Base-by-base conservation (phyloP, 2,888 invertebrate species). In the Dryococelus australis region DNA sequence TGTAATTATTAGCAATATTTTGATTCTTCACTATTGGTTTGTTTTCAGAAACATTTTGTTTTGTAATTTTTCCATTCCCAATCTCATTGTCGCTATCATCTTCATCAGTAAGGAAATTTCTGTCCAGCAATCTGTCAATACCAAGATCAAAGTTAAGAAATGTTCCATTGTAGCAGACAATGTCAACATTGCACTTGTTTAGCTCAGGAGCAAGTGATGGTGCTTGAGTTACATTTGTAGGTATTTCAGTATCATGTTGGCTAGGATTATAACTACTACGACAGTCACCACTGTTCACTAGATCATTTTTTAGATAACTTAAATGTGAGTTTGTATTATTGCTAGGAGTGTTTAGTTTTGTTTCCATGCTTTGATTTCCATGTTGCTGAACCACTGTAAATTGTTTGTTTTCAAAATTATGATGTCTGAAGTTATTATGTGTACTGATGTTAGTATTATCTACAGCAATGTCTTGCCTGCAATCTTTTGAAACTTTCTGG, bases 131-230 rank as follows among this genome's bases (percentile, higher is more conserved):
- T 78, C 78, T 27, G 35, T 86, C 86, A 28, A 86, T 78, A 24
- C 86, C 86, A 5, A 86, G 78, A 35, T 86, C 86, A 78, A 86
- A 86, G n/a, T 35, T 85, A n/a, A 85, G 16, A 16, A 24, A 27
- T 47, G 47, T 10, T 47, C 28, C 47, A 26, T 9, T 84, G 24
- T 24, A 10, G 24, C n/a, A 35, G 35, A 35, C n/a, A 6, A 24
- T 65, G 16, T 10, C 65, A 65, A 65, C 16, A n/a, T 65, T 65
- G 20, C 65, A 0, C 65, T 65, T 20, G 8, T 8, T 65, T 2
- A 12, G 12, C 20, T 51, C 51, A 16, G 51, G 20, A 51, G 51
- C 51, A 51, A 65, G 16, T 65, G 65, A n/a, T n/a, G 8, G 65
- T 65, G n/a, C 65, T 8, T n/a, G 10, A 16, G 8, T 8, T 24